Percentiles rank a stretch among this genome's conserved stretches.
phyloP scores from a whole-genome alignment of 2,113 vertebrate genomes.

The Coturnix japonica region DNA sequence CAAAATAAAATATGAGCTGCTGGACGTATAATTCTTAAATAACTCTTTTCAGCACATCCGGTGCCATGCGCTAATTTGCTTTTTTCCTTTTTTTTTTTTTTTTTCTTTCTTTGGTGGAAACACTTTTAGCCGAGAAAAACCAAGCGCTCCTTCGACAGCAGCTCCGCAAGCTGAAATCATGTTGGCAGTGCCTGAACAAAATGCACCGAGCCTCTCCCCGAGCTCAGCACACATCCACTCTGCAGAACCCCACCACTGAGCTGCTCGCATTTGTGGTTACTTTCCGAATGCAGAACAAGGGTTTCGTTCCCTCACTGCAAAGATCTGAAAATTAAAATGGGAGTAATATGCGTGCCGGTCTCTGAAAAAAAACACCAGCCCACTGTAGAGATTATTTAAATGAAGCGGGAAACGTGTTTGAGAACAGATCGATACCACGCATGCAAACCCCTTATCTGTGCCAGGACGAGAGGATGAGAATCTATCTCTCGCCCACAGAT shows the following conservation, averaged over 20 bases:
- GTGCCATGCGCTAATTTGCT: slow-evolving; percentile 23
- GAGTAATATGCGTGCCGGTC: background rate
- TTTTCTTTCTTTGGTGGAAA: slow-evolving; percentile 41
- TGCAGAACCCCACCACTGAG: background rate
- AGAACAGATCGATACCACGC: slow-evolving; percentile 50
- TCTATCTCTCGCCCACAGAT: slow-evolving; percentile 60
- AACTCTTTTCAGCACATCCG: slow-evolving; percentile 49
- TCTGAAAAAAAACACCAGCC: background rate
- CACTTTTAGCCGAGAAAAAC: slow-evolving; percentile 44
- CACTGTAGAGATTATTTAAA: slow-evolving; percentile 64
- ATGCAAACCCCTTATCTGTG: slow-evolving; percentile 64
- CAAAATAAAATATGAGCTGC: slow-evolving; percentile 63
- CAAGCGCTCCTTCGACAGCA: background rate
- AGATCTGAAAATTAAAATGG: slow-evolving; percentile 40
- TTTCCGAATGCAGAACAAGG: background rate
- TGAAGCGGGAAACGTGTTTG: slow-evolving; percentile 51
- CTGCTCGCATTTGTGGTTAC: background rate
- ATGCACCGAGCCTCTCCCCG: background rate
- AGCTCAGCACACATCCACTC: background rate
- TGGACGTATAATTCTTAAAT: slow-evolving; percentile 59
- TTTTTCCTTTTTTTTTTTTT: slow-evolving; percentile 44
- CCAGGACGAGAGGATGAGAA: slow-evolving; percentile 58
- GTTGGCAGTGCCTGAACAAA: slow-evolving; percentile 31
- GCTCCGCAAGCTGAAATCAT: slow-evolving; percentile 33
- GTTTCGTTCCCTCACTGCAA: slow-evolving; percentile 4